Conservation (phyloP, 2,113 vertebrate species). For the Cygnus buccinator region DNA sequence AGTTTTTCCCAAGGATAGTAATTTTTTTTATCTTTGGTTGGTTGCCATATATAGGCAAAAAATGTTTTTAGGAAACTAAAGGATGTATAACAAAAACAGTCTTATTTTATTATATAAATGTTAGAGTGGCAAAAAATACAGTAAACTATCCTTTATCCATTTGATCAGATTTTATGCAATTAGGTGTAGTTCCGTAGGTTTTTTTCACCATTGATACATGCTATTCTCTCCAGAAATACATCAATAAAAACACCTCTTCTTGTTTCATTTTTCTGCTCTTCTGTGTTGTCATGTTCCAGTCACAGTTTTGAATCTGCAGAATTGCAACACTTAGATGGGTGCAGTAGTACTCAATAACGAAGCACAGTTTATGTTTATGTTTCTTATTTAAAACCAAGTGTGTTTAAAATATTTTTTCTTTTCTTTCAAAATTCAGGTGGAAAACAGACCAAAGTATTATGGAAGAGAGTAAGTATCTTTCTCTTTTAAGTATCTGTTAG, state of each 20-base stretch:
- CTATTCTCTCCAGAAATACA: neutral
- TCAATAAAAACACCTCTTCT: neutral
- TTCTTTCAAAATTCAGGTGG: slow-evolving; percentile 85
- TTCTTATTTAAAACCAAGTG: slow-evolving; percentile 9
- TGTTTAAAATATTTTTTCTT: slow-evolving; percentile 43
- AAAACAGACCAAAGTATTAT: slow-evolving; percentile 97
- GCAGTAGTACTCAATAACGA: neutral
- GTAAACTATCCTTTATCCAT: neutral
- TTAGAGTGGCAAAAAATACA: neutral
- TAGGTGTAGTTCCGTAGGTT: neutral
- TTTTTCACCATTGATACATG: neutral
- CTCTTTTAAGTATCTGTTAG: slow-evolving; percentile 43
- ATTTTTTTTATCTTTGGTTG: neutral
- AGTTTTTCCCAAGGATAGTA: neutral
- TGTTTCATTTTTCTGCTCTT: neutral
- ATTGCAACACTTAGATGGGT: neutral
- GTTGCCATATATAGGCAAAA: neutral
- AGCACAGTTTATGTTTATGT: slow-evolving; percentile 11
- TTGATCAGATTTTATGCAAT: neutral
- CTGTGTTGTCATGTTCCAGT: neutral
- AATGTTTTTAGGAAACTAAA: neutral
- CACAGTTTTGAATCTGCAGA: neutral
- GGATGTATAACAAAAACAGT: neutral
- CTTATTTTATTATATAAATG: neutral
- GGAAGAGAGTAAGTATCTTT: slow-evolving; percentile 95